A percentile compares a stretch with the other conserved stretches of the same genome.
Evolutionary conservation across 2,113 vertebrate species (phyloP).

Genomic region (Motacilla tschutschensis): DNA sequence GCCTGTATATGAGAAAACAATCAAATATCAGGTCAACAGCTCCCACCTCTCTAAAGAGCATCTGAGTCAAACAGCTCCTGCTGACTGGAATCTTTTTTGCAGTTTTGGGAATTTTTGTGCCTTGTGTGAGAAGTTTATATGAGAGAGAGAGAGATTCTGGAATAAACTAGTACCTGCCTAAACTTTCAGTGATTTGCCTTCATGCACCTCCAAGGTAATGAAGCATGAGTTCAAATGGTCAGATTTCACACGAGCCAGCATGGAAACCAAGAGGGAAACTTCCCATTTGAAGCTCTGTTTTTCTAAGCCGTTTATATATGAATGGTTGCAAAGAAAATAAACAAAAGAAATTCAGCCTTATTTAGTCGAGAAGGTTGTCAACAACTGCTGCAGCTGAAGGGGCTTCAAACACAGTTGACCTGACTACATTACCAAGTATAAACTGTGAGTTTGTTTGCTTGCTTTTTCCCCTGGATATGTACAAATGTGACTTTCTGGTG

Average conservation of each 20-base stretch:
- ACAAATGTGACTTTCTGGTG: not conserved
- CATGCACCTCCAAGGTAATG: not conserved
- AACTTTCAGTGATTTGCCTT: not conserved
- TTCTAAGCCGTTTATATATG: not conserved
- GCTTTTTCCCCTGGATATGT: not conserved
- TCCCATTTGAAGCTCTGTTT: not conserved
- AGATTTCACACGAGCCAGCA: not conserved
- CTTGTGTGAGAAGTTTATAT: not conserved
- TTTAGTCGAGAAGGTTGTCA: not conserved
- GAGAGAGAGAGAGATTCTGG: not conserved
- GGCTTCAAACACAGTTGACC: not conserved
- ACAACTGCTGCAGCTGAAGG: not conserved
- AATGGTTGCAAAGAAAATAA: not conserved
- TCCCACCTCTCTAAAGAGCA: not conserved
- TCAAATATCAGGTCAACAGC: not conserved
- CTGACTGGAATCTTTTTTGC: not conserved
- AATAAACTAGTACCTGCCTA: not conserved
- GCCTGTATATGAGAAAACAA: not conserved
- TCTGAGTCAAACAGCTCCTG: not conserved
- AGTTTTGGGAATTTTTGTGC: not conserved
- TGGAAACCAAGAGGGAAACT: not conserved
- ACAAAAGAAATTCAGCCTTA: not conserved
- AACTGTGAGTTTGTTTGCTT: not conserved
- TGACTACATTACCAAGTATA: not conserved
- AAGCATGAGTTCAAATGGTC: conserved; percentile 1